Evolutionary conservation across 35 echinoderm and acorn worm species (phyloP).

Genomic region (Patiria miniata): DNA sequence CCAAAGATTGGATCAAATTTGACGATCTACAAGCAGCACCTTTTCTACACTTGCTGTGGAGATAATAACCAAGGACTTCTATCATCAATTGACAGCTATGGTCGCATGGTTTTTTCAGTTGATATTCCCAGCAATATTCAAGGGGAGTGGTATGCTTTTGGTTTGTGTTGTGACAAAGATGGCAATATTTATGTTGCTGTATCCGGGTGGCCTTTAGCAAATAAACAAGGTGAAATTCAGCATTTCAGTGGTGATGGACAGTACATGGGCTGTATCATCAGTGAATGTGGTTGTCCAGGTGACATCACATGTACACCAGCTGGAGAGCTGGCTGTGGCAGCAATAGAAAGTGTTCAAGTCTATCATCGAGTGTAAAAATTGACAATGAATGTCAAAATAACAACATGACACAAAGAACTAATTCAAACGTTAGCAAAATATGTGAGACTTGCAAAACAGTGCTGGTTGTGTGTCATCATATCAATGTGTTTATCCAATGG

Average conservation of each 20-base stretch:
- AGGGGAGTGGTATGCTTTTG: not conserved
- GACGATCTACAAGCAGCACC: not conserved
- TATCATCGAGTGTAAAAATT: too few relatives aligned
- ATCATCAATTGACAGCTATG: not conserved
- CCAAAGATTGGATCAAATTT: not conserved
- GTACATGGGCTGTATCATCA: not conserved
- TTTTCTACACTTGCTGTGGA: not conserved
- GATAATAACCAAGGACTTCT: not conserved
- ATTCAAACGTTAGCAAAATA: too few relatives aligned
- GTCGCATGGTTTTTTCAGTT: not conserved
- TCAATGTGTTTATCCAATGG: too few relatives aligned
- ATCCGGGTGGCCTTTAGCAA: not conserved
- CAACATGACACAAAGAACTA: too few relatives aligned
- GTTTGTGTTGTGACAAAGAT: slow-evolving; percentile 8
- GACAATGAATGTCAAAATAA: too few relatives aligned
- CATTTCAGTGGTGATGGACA: not conserved
- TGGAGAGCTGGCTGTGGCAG: not conserved
- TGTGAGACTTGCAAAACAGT: too few relatives aligned
- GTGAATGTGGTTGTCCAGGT: not conserved
- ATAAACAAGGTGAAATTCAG: not conserved
- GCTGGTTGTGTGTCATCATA: not conserved
- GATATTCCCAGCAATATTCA: not conserved
- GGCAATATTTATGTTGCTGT: not conserved
- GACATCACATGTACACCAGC: not conserved
- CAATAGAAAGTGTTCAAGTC: not conserved